Evolutionary conservation across 64 coral and sea anemone genomes (phyloP), one percentile per base, ranked within the genome.

Genomic region (Pachyseris speciosa): DNA sequence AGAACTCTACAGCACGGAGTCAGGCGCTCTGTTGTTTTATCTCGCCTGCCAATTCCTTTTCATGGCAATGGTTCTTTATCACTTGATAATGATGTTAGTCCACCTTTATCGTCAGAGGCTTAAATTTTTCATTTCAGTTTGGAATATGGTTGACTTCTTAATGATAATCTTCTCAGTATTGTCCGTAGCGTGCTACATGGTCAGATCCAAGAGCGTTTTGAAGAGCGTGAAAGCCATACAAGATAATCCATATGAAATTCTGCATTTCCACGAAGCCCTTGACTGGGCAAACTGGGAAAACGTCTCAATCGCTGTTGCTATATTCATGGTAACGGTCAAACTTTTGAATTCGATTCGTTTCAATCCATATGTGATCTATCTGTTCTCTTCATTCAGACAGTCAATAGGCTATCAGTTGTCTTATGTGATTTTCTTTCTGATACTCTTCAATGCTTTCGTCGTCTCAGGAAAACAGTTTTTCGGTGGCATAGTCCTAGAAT

Each of bases 301-400:
- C 40, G 15, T n/a, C 6, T 28, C 86, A 34, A 78, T 83, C 0
- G 74, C 84, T 59, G 12, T 88, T 16, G 91, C 91, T 38, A 45
- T 94, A 36, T 88, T 94, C 31, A 70, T 94, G 15, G 91, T 64
- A 60, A 87, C 91, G 44, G 3, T 65, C 2, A 94, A 94, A 67
- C 52, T 94, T 11, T 51, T 94, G 30, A 80, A 57, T 32, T 48
- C 88, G 3, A 52, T 94, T 72, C 91, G 84, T 29, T 94, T 94
- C 32, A 88, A 94, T 20, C 86, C 52, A 41, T 39, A 83, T 10
- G 68, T 94, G 4, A 88, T 58, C n/a, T n/a, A 79, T 9, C 67
- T 94, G 26, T 51, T 79, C 6, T 87, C 75, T 37, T 94, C 91
- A 4, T 38, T 88, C 4, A 34, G 75, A 1, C 41, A 72, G 55